Conservation (phyloP, 2,113 vertebrate species). For the Trogon surrucura region DNA sequence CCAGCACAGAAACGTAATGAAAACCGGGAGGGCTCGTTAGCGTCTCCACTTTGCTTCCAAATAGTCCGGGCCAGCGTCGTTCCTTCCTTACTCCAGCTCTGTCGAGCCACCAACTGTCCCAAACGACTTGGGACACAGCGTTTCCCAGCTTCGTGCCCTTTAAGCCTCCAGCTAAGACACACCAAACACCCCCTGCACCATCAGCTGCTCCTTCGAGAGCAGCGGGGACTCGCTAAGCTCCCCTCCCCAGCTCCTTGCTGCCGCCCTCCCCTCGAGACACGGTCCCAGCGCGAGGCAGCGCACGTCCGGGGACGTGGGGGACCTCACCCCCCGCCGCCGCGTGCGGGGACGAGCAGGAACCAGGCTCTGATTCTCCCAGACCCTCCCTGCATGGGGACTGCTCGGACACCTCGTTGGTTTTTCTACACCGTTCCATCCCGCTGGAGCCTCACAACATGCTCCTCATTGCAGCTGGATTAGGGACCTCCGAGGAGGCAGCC, state of each 20-base stretch:
- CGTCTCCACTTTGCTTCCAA: not conserved
- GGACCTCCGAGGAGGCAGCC: not conserved
- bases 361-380: not conserved
- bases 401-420: not conserved
- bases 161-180: not conserved
- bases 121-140: not conserved
- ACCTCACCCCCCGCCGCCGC: not conserved
- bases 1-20: not conserved
- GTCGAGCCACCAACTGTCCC: not conserved
- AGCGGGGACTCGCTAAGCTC: not conserved
- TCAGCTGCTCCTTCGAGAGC: not conserved
- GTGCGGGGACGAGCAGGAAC: not conserved
- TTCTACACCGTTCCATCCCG: not conserved
- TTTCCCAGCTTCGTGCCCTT: not conserved
- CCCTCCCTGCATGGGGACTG: not conserved
- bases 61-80: not conserved
- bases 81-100: not conserved
- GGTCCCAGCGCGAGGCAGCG: not conserved
- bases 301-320: not conserved
- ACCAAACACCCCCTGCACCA: not conserved
- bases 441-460: not conserved
- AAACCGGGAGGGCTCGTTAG: not conserved
- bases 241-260: not conserved
- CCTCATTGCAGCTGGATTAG: constrained; percentile 28
- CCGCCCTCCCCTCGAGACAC: not conserved